Conservation (phyloP, 2,888 invertebrate species). For the Caenorhabditis imperialis region DNA sequence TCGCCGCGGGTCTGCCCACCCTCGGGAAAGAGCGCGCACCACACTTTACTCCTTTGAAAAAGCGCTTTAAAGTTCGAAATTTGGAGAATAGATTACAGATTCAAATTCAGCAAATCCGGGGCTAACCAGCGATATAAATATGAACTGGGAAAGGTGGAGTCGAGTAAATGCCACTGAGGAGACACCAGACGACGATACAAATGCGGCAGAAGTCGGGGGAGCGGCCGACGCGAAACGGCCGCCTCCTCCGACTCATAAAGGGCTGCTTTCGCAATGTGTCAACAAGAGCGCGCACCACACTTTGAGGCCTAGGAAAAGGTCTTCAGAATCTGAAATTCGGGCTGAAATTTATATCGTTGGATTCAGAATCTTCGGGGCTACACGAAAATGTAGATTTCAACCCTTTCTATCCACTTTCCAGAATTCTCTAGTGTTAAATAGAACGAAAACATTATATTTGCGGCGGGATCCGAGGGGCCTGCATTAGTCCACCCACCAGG, state of each 20-base stretch:
- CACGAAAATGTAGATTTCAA: background rate
- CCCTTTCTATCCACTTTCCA: background rate
- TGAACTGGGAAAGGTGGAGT: background rate
- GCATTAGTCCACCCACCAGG: constrained; percentile 29
- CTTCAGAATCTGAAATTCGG: background rate
- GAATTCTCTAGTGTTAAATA: constrained; percentile 1
- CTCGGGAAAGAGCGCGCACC: constrained; percentile 48
- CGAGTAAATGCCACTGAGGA: constrained; percentile 13
- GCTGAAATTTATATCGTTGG: background rate
- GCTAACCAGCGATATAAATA: constrained; percentile 1
- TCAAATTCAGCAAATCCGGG: background rate
- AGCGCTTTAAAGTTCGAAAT: background rate
- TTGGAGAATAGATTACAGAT: background rate
- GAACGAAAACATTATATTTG: constrained; percentile 25
- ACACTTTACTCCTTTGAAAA: background rate
- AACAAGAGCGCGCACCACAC: constrained; percentile 54
- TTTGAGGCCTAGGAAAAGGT: background rate
- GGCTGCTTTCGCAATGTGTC: constrained; percentile 10
- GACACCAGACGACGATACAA: constrained; percentile 19
- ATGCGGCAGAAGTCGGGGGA: constrained; percentile 40
- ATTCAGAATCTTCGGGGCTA: background rate
- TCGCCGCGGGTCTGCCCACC: constrained; percentile 34
- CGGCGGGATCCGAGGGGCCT: constrained; percentile 32
- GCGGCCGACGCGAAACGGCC: constrained; percentile 13
- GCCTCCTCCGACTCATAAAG: constrained; percentile 39